Base-by-base conservation (phyloP, 2,113 vertebrate genomes). In the Syngnathus floridae region DNA sequence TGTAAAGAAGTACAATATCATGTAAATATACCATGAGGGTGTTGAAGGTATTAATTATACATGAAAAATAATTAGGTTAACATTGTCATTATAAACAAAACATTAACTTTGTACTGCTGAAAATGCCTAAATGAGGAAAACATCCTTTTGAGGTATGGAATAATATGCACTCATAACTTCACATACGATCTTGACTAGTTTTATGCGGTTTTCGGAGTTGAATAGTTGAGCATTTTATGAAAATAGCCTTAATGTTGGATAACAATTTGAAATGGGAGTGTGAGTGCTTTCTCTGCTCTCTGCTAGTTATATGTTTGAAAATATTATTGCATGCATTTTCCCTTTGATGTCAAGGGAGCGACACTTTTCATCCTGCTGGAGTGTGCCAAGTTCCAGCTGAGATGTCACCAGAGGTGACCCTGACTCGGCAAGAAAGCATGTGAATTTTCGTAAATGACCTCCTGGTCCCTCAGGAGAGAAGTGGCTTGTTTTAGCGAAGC, bases 401-500 rank as follows among this genome's bases (percentile, higher is more conserved):
- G n/a, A 21, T 62, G 40, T 19, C 7, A 19, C 4, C 4, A 2
- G 65, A 22, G 51, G 9, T 64, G 19, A 62, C 21, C 62, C 37
- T 0, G 26, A 31, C 26, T 31, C 3, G 26, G 2, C 5, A 40
- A 4, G 36, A 57, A 67, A 26, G 10, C 12, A 21, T 48, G 21
- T 37, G 13, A 36, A 49, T 48, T 55, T 36, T 26, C 1, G 43
- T 56, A 65, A 7, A 74, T 63, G 19, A 43, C 37, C 59, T 58
- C 31, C 4, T n/a, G 40, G 12, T 77, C 64, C 36, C 60, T 67
- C 35, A 37, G 9, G 57, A 12, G 59, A n/a, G 31, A 59, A 36
- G 21, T 40, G 9, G 10, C 38, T 37, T 51, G 12, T 62, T 73
- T 54, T 57, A 65, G 54, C 49, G 21, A 78, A 74, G 45, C 61